phyloP scores from a whole-genome alignment of 1,140 invertebrate species.

The Drosophila serrata region DNA sequence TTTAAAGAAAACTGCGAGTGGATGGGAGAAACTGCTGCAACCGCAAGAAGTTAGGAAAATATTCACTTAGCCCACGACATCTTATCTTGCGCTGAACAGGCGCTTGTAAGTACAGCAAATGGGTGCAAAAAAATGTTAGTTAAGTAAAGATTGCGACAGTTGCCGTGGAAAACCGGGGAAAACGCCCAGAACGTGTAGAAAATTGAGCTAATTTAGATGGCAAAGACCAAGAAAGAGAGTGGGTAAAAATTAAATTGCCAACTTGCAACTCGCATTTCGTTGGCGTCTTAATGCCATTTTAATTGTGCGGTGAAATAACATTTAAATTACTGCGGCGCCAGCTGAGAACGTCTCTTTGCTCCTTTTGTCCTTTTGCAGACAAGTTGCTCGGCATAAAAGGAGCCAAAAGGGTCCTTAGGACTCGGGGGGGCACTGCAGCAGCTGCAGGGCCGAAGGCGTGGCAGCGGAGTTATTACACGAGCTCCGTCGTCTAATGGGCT shows the following conservation, averaged over 20 bases:
- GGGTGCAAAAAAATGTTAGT: constrained; percentile 4
- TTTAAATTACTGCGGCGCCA: constrained; percentile 79
- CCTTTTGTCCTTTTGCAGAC: constrained; percentile 30
- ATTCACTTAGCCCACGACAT: constrained; percentile 62
- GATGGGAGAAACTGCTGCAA: constrained; percentile 67
- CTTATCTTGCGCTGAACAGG: constrained; percentile 62
- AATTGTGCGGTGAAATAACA: constrained; percentile 79
- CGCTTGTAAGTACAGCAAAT: constrained; percentile 3
- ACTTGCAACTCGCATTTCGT: constrained; percentile 51
- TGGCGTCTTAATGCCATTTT: constrained; percentile 72
- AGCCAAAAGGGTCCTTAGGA: constrained; percentile 3
- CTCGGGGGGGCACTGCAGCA: not conserved
- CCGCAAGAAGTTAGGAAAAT: constrained; percentile 70
- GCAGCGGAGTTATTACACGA: constrained; percentile 45
- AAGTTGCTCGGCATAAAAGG: constrained; percentile 35
- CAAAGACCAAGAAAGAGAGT: not conserved
- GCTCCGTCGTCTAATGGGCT: constrained; percentile 62
- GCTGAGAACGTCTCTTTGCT: constrained; percentile 26
- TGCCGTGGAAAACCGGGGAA: constrained; percentile 19
- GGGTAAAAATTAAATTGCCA: constrained; percentile 47
- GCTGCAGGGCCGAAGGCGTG: constrained; percentile 22
- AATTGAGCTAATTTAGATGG: constrained; percentile 55
- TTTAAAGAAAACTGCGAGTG: constrained; percentile 38
- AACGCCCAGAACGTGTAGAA: constrained; percentile 42
- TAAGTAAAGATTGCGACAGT: constrained; percentile 20